Evolutionary conservation across 1,140 invertebrate genomes (phyloP), one percentile per base, ranked within the genome.

Genomic region (Penaeus chinensis): DNA sequence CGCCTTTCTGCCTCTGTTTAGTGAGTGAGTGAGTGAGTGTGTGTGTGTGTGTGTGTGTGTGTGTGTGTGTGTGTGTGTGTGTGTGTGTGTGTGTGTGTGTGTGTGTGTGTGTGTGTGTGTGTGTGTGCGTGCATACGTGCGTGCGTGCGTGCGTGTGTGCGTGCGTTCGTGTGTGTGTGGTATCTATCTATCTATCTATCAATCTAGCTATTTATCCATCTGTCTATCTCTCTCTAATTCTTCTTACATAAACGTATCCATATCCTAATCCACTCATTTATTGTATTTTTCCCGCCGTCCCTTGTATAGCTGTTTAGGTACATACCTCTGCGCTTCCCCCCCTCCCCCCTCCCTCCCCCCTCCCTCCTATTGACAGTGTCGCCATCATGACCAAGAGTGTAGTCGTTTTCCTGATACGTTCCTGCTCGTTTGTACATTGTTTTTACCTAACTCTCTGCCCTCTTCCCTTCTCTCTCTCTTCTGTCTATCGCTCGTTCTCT

Each of bases 31-130:
- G 54, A 60, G 22, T 81, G n/a, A 63, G 54, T 81, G n/a, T 61
- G 54, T 81, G 54, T 22, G 54, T 81, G 54, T 27, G 37, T 62
- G 54, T 61, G 54, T 81, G n/a, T 81, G 54, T 62, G 54, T 81
- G 79, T 20, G 74, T 32, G 22, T 27, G 74, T 77, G 79, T 61
- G 37, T 81, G 37, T n/a, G 79, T 54, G 79, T n/a, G 47, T 81
- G 37, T 81, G 47, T 81, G 79, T 81, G 37, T 42, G 37, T 42
- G 37, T 4, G 37, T 42, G 37, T 42, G 37, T 4, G 37, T 42
- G 37, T 42, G 37, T 4, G 37, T 42, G 37, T 42, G 37, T 4
- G 37, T 42, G 37, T 42, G 37, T 4, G 4, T 42, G 37, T 42
- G 37, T 4, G 37, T 42, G 37, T 42, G 37, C n/a, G 63, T 65